Evolutionary conservation across 2,113 vertebrate genomes (phyloP).

Genomic region (Percopsis transmontana): DNA sequence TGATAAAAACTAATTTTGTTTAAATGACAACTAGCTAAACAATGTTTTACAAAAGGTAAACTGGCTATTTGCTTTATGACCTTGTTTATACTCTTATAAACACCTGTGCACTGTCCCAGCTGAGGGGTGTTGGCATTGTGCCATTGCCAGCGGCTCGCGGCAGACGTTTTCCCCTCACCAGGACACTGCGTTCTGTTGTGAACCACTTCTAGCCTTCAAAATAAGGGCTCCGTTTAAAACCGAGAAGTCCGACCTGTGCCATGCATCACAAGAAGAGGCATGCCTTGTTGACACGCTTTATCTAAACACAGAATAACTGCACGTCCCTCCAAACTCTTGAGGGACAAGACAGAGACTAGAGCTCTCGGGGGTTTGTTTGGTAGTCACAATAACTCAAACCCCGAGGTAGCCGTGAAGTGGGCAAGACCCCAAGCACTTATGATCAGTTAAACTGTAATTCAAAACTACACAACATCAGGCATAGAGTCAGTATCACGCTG

Average conservation of each 20-base stretch:
- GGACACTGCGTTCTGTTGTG: neutral
- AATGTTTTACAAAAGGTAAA: neutral
- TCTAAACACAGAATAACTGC: neutral
- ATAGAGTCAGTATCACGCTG: too few relatives aligned
- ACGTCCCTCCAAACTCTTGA: neutral
- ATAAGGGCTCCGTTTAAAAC: neutral
- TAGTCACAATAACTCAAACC: neutral
- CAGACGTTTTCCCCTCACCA: neutral
- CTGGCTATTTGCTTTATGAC: neutral
- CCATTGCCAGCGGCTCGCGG: neutral
- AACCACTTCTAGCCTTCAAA: neutral
- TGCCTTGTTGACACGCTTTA: neutral
- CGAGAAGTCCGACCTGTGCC: neutral
- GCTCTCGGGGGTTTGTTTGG: neutral
- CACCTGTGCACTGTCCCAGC: neutral
- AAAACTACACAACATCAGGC: too few relatives aligned
- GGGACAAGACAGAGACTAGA: conserved; percentile 2
- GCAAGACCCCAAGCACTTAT: too few relatives aligned
- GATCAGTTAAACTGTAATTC: too few relatives aligned
- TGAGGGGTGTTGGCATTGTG: neutral
- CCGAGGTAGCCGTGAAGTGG: neutral
- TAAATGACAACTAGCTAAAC: neutral
- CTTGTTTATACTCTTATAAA: neutral
- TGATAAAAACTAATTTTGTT: neutral
- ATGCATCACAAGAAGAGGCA: neutral